phyloP scores from a whole-genome alignment of 2,113 vertebrate species.

The Canis aureus region DNA sequence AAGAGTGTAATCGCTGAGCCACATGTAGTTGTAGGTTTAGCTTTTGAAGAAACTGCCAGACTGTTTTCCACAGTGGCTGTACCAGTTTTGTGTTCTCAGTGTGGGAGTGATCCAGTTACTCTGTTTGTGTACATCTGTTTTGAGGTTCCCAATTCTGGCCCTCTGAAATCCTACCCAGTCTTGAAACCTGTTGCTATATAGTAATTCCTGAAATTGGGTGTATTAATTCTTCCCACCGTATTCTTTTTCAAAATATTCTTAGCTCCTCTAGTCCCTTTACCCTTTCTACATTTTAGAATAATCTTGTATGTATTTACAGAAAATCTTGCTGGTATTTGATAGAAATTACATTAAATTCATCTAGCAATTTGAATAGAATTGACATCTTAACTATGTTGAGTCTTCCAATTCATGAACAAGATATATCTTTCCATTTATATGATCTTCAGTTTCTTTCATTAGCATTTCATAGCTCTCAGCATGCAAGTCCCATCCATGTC shows the following conservation, averaged over 20 bases:
- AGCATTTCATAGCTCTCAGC: not conserved
- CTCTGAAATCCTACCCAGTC: not conserved
- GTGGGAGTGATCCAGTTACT: not conserved
- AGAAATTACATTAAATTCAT: not conserved
- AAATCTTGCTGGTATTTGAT: not conserved
- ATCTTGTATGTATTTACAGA: not conserved
- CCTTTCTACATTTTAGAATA: slow-evolving; percentile 24
- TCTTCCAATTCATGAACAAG: not conserved
- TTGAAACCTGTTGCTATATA: not conserved
- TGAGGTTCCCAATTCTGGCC: not conserved
- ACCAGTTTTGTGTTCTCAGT: not conserved
- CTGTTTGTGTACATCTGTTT: not conserved
- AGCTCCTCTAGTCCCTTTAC: not conserved
- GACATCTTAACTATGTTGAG: not conserved
- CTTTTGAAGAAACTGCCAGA: not conserved
- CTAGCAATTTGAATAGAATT: not conserved
- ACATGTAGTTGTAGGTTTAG: not conserved
- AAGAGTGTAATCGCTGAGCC: not conserved
- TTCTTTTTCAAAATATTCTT: not conserved
- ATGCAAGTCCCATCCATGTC: not conserved
- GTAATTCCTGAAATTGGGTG: not conserved
- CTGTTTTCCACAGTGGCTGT: not conserved
- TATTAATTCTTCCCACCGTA: not conserved
- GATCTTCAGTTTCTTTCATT: not conserved
- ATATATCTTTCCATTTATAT: not conserved